A percentile compares a stretch with the other conserved stretches of the same genome.
Conservation (phyloP, 2,113 vertebrate species). For the Rhinolophus sinicus region DNA sequence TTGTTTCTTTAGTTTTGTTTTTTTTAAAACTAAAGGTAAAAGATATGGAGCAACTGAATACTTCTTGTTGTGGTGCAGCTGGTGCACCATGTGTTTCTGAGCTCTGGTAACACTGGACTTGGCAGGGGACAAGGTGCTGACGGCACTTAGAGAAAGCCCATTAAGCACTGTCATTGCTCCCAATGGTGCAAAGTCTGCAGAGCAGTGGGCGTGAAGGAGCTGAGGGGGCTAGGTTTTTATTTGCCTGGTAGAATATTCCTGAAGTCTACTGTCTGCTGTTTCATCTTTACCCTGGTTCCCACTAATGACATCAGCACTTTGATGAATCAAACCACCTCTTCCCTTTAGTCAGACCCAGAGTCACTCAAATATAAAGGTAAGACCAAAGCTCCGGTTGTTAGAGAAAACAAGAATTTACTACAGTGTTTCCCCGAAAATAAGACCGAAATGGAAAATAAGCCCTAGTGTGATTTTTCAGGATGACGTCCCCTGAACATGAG, state of each 20-base stretch:
- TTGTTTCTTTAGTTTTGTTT: too few species aligned
- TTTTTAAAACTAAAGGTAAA: constrained; percentile 2
- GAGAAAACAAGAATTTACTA: neutral
- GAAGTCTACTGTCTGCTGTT: neutral
- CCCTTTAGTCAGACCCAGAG: neutral
- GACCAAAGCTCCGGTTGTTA: neutral
- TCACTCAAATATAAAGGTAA: neutral
- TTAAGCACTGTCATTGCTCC: neutral
- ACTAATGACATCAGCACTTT: neutral
- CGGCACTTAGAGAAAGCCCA: neutral
- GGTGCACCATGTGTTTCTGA: neutral
- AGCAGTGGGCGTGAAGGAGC: neutral
- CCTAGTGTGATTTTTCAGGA: too few species aligned
- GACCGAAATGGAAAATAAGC: too few species aligned
- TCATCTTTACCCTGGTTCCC: neutral
- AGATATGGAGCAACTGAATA: neutral
- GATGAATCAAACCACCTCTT: neutral
- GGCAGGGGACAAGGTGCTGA: neutral
- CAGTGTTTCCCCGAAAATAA: too few species aligned
- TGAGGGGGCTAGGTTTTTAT: neutral
- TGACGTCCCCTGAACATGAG: too few species aligned
- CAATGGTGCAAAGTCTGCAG: neutral
- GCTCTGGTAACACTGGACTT: constrained; percentile 1
- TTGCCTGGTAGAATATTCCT: neutral
- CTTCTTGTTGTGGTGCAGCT: neutral